These are phyloP conservation scores for Cephus cinctus DNA, from an alignment of 1,140 invertebrate species.

Conservation along the genomic window DNA sequence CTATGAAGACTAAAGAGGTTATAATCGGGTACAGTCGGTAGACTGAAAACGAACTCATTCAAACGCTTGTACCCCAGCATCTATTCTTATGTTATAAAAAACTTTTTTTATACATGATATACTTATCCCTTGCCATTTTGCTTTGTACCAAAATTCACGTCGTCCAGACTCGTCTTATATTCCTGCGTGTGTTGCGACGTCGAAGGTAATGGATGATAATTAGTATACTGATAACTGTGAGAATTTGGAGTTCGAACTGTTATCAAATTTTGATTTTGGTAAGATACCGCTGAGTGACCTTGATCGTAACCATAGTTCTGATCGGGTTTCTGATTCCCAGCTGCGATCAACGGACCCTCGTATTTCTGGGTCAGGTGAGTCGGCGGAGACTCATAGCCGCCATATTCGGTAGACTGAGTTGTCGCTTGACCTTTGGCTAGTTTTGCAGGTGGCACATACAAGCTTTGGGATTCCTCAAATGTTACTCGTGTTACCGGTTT, in stretches of 20 bases:
- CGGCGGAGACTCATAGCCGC: conserved; percentile 28
- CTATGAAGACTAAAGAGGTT: too few relatives aligned
- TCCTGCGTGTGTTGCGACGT: conserved; percentile 12
- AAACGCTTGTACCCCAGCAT: too few relatives aligned
- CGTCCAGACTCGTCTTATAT: conserved; percentile 31
- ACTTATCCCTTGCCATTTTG: conserved; percentile 22
- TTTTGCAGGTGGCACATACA: conserved; percentile 34
- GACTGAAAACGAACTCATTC: too few relatives aligned
- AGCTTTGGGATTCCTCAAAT: conserved; percentile 29
- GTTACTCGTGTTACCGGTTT: conserved; percentile 32
- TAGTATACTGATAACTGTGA: conserved; percentile 38
- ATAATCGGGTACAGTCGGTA: too few relatives aligned
- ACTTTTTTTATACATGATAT: too few relatives aligned
- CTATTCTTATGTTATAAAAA: too few relatives aligned
- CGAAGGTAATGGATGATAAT: conserved; percentile 32
- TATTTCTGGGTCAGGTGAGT: background rate
- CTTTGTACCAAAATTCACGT: conserved; percentile 34
- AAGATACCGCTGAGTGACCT: conserved; percentile 17
- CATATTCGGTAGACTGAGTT: conserved; percentile 29
- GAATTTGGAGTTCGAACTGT: conserved; percentile 31
- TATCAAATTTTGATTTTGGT: conserved; percentile 29
- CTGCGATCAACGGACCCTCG: too few relatives aligned
- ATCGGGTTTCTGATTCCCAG: background rate
- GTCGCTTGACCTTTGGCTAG: conserved; percentile 17
- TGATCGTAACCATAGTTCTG: conserved; percentile 24